Evolutionary conservation across 1,140 invertebrate species (phyloP), one percentile per base, ranked within the genome.

Genomic region (Scaptomyza hsui): DNA sequence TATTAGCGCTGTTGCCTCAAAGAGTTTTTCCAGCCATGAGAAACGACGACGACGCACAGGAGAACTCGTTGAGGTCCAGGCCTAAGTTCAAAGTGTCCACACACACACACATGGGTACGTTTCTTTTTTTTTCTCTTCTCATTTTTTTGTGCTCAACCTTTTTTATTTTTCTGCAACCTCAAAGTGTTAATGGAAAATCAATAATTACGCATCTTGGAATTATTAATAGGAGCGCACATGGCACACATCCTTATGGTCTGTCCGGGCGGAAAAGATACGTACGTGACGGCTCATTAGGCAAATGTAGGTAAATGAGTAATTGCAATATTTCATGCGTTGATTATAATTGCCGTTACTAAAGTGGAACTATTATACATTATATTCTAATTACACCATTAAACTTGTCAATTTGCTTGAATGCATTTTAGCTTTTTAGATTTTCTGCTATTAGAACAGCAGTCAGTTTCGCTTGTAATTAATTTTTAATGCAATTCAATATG

Each of bases 171-270:
- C 59, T 64, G 70, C 73, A 39, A 37, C 42, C 81, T 63, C 51
- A 77, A 86, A 78, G 85, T 89, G 75, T 89, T 89, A 89, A 89
- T 89, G 75, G 47, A 89, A 89, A 89, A 89, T 89, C 83, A 89
- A 89, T 89, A 89, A 89, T 89, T 89, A 89, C 83, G 83, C 83
- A 89, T 89, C 83, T 89, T 89, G 83, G 62, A 89, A 89, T 79
- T 89, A 89, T 83, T 89, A 83, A 89, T 88, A 88, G 74, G 78
- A 59, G 56, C 29, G 19, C 65, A 64, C 48, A 37, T 9, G 39
- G 13, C 52, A 10, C 26, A 21, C 39, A 64, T 55, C 41, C 42
- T 35, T 35, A 37, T n/a, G 56, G 9, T 32, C 29, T 12, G 39
- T 15, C n/a, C 18, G 3, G 24, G 19, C n/a, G 10, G 3, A 18